Evolutionary conservation across 2,888 invertebrate genomes (phyloP).

Genomic region (Platycnemis pennipes): DNA sequence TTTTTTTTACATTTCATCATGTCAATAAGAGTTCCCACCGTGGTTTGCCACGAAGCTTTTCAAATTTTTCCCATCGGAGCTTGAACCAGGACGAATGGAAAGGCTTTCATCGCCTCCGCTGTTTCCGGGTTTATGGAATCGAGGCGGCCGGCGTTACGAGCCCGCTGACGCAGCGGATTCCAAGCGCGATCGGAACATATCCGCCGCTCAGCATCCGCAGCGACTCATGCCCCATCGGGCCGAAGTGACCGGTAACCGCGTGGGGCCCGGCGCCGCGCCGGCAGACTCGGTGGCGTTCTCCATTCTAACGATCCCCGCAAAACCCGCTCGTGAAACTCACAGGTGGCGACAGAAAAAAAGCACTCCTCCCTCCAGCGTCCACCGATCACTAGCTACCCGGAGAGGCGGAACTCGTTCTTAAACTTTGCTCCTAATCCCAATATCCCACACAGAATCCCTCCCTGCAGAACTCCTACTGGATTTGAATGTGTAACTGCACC

Average conservation of each 20-base stretch:
- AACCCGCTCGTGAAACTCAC: neutral
- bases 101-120: neutral
- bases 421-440: neutral
- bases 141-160: neutral
- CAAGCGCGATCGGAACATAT: neutral
- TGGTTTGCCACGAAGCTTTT: neutral
- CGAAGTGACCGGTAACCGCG: neutral
- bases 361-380: neutral
- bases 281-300: neutral
- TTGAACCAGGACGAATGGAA: neutral
- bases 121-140: neutral
- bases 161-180: neutral
- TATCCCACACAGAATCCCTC: neutral
- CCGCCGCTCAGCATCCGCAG: neutral
- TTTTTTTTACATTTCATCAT: too few species aligned
- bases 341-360: neutral
- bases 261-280: neutral
- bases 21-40: too few species aligned
- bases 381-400: neutral
- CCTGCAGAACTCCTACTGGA: neutral
- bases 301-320: neutral
- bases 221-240: neutral
- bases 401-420: neutral
- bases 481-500: too few species aligned
- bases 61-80: neutral